Base-by-base conservation (phyloP, 2,113 vertebrate species). In the Phrynosoma blainvillii region DNA sequence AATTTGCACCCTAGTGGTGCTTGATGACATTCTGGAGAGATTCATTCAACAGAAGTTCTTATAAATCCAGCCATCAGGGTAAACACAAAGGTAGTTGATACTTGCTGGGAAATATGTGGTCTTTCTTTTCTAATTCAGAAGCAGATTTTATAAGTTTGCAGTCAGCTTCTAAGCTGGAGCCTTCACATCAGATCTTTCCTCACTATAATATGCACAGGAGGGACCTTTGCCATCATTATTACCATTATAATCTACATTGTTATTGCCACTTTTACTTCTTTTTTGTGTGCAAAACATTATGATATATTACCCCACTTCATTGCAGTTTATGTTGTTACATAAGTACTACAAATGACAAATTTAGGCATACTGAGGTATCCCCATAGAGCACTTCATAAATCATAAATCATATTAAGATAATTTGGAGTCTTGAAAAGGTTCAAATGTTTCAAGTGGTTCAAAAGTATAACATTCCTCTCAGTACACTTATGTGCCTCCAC, bases 341-440 rank as follows among this genome's bases (percentile, higher is more conserved):
- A 92, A 92, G 84, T 91, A 42, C n/a, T 88, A 42, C 27, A 89
- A 89, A 92, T 88, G 86, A 86, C 79, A 86, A 92, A 92, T 84
- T 93, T 88, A 88, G 79, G 77, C 89, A 52, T 89, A 59, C 12
- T 79, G 59, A 76, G 42, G 81, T 92, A 90, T 80, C 92, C 92
- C 85, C 87, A 78, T 87, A 88, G 91, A 93, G 84, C n/a, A 18
- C 47, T 79, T 90, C 82, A 71, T 23, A 91, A 92, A 92, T 42
- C 0, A 0, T 81, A 90, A 91, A 92, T 92, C 77, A 75, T 77
- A 68, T 87, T 89, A 93, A 81, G 66, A 86, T 86, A 89, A 91
- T 88, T 47, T 90, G 30, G 47, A 36, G 59, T 84, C 74, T 91
- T 88, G 21, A 81, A 92, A 81, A 92, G 65, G 82, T 79, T 79